Evolutionary conservation across 1,140 invertebrate genomes (phyloP), one percentile per base, ranked within the genome.

Genomic region (Cyrtorhinus lividipennis): DNA sequence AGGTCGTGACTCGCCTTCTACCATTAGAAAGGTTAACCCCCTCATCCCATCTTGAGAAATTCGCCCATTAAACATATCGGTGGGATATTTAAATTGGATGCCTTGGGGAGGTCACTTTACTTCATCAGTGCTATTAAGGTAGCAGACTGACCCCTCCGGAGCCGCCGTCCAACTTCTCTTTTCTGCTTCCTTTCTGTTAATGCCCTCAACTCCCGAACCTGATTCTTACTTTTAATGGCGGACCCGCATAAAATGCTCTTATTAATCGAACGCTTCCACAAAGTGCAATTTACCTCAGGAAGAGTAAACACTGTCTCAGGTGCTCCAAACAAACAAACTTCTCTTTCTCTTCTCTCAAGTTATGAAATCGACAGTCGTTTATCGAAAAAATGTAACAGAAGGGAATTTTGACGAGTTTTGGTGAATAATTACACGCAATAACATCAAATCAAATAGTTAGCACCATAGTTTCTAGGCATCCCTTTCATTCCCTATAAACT

Each of bases 21-120:
- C 58, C 58, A 59, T 59, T 59, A 59, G 58, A 59, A 59, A 59
- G 58, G 58, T 59, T 59, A 59, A 59, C n/a, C 48, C 48, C 20
- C 48, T 22, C 48, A 15, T 24, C 58, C 58, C 24, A 30, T 26
- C 58, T 59, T 59, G 58, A 59, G 58, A 59, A 59, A 59, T 59
- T 59, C 58, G 58, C 58, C 58, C 58, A 59, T 59, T 59, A 59
- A 59, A 59, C 58, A 59, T 59, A 59, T 59, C 58, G 58, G 58
- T 59, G 58, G 58, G 58, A 59, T 59, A 59, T 59, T 59, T 59
- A 59, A 59, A 59, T 46, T 61, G 45, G 38, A 45, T 61, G 45
- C 45, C 60, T 25, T 18, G 18, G 45, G 45, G 60, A 61, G 45
- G 45, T 45, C 45, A 38, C 20, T 23, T 61, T 61, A 44, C 20